These are phyloP conservation scores for Criorhina ranunculi DNA, from an alignment of 2,888 invertebrate species.

Conservation along the genomic window DNA sequence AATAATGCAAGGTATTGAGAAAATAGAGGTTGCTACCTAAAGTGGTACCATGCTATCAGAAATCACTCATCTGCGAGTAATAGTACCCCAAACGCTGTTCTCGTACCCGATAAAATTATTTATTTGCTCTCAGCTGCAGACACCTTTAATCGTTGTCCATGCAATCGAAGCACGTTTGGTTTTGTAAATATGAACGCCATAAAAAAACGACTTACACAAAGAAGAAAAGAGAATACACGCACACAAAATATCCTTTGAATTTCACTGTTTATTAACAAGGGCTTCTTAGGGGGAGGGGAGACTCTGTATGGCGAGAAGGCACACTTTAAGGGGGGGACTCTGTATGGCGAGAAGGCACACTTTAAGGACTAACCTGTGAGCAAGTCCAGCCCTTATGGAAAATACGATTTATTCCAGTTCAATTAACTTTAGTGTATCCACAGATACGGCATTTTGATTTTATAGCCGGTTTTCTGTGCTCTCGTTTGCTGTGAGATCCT, in stretches of 20 bases:
- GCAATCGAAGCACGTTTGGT: slow-evolving; percentile 43
- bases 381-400: slow-evolving; percentile 54
- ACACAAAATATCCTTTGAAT: slow-evolving; percentile 27
- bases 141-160: slow-evolving; percentile 50
- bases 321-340: not conserved
- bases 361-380: slow-evolving; percentile 45
- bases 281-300: too few species aligned
- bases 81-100: slow-evolving; percentile 9
- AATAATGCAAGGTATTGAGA: too few species aligned
- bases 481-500: too few species aligned
- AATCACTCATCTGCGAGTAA: not conserved
- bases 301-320: too few species aligned
- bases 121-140: slow-evolving; percentile 21
- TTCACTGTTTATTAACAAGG: slow-evolving; percentile 44
- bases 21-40: too few species aligned
- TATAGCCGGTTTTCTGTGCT: slow-evolving; percentile 48
- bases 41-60: too few species aligned
- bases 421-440: slow-evolving; percentile 69
- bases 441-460: slow-evolving; percentile 68
- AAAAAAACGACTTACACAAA: slow-evolving; percentile 16
- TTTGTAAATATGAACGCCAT: slow-evolving; percentile 39
- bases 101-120: too few species aligned
- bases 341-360: slow-evolving; percentile 3
- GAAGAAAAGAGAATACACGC: slow-evolving; percentile 8
- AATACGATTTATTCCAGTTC: slow-evolving; percentile 70